Conservation (phyloP, 2,888 invertebrate species). For the Drosophila macrothrix region DNA sequence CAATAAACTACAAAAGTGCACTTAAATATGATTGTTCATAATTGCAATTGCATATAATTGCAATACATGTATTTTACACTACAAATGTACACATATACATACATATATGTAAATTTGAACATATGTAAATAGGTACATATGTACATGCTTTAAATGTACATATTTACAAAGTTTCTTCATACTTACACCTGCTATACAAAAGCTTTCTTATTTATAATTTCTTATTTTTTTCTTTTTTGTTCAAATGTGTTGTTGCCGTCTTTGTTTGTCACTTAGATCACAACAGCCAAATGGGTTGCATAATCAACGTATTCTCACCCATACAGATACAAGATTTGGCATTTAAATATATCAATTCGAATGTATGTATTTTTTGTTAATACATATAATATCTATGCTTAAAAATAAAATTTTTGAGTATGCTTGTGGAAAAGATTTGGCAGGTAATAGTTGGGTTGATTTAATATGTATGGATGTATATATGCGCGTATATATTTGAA, state of each 20-base stretch:
- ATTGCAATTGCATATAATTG: constrained; percentile 13
- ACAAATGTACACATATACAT: constrained; percentile 16
- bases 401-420: constrained; percentile 13
- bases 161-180: neutral
- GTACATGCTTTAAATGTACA: constrained; percentile 14
- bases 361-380: constrained; percentile 28
- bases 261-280: constrained; percentile 27
- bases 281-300: constrained; percentile 24
- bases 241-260: constrained; percentile 11
- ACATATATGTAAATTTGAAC: neutral
- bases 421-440: constrained; percentile 6
- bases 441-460: constrained; percentile 12
- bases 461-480: neutral
- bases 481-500: neutral
- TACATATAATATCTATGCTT: constrained; percentile 29
- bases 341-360: constrained; percentile 23
- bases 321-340: constrained; percentile 5
- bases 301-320: constrained; percentile 18
- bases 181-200: constrained; percentile 23
- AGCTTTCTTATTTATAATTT: constrained; percentile 31
- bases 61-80: neutral
- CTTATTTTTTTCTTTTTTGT: constrained; percentile 2
- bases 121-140: constrained; percentile 22
- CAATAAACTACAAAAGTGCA: constrained; percentile 9
- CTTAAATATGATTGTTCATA: constrained; percentile 25